Base-by-base conservation (phyloP, 1,140 invertebrate species). In the Gryllus bimaculatus region DNA sequence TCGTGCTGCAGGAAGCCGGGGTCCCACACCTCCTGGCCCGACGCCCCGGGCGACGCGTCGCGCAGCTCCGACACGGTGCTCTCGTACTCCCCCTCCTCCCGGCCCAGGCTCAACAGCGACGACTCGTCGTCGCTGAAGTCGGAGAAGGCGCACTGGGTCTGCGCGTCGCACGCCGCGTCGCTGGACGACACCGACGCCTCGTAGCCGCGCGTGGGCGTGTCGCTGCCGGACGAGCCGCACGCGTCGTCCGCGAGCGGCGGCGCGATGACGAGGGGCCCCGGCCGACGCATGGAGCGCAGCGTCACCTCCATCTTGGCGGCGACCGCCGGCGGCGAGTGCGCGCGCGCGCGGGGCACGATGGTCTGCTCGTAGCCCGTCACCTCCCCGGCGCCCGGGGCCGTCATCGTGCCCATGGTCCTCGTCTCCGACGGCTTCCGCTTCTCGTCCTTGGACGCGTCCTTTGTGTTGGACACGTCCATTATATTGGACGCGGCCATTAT, bases 121-220 rank as follows among this genome's bases (percentile, higher is more conserved):
- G 76, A 77, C 76, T 77, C 76, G 76, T 77, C 76, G 76, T 77
- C 47, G 76, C 48, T 48, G 76, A 48, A n/a, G 2, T 48, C 76
- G 76, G 8, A 18, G 26, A 47, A 47, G 39, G 21, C 39, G 13
- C 76, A 47, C 18, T 48, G 76, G 8, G 76, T 77, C 8, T 18
- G 39, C 7, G 20, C 18, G 20, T 47, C 48, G 39, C 76, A 66
- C 54, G 76, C n/a, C 5, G 76, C 18, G 20, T 47, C 48, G 39
- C 76, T 77, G 20, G 26, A 77, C 76, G 74, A 77, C 76, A 48
- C 76, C 3, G 54, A 66, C 54, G 18, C 39, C 76, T 47, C 39
- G 47, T 47, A 18, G 39, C n/a, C 76, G 8, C 39, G 76, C 0
- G 48, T 77, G 76, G 76, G 74, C 74, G 74, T 21, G 74, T 75